Conservation (phyloP, 2,113 vertebrate genomes). For the Hepsetus odoe region DNA sequence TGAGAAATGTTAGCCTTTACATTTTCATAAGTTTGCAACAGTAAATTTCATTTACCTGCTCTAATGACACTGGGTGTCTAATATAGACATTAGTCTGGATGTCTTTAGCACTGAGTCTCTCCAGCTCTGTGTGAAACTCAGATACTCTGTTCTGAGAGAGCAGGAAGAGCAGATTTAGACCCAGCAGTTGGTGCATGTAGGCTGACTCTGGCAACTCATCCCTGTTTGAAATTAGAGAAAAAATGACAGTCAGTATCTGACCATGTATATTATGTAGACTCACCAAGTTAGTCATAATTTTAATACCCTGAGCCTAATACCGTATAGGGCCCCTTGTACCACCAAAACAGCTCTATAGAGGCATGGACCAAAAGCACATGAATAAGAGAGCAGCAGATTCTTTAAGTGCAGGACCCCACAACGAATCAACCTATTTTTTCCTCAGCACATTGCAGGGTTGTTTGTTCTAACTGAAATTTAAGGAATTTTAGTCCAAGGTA, state of each 20-base stretch:
- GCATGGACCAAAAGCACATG: too few relatives aligned
- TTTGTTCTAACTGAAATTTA: too few relatives aligned
- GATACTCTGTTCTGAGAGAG: slow-evolving; percentile 95
- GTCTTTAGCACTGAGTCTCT: slow-evolving; percentile 87
- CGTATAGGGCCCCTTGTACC: too few relatives aligned
- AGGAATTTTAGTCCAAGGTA: too few relatives aligned
- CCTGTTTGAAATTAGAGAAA: slow-evolving; percentile 63
- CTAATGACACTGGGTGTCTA: slow-evolving; percentile 92
- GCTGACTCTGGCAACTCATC: slow-evolving; percentile 88
- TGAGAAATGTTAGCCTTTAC: too few relatives aligned
- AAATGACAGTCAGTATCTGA: neutral
- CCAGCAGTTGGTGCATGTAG: slow-evolving; percentile 91
- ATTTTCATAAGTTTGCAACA: too few relatives aligned
- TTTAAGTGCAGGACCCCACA: too few relatives aligned
- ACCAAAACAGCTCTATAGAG: too few relatives aligned
- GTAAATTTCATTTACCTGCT: slow-evolving; percentile 66
- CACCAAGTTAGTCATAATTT: neutral
- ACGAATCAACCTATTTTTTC: too few relatives aligned
- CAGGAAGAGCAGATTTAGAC: slow-evolving; percentile 92
- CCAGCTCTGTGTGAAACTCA: slow-evolving; percentile 96
- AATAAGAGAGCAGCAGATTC: too few relatives aligned
- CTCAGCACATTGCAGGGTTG: too few relatives aligned
- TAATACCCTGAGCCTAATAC: too few relatives aligned
- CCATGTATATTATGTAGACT: neutral
- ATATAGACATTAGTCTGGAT: slow-evolving; percentile 95